Base-by-base conservation (phyloP, 1,140 invertebrate species). In the Dufourea novaeangliae region DNA sequence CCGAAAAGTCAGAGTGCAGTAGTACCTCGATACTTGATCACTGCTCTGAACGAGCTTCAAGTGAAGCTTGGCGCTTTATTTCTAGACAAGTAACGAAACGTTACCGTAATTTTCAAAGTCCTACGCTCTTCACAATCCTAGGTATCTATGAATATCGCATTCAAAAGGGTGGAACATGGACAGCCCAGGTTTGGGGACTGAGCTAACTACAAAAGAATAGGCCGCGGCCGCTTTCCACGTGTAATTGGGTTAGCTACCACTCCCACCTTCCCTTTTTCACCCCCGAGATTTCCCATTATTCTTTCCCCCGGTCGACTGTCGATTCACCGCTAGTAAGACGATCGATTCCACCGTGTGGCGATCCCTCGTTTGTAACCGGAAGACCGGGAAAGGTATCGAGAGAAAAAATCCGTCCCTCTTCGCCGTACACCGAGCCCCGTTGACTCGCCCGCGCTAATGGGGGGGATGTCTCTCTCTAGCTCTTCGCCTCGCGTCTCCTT, bases 231-330 rank as follows among this genome's bases (percentile, higher is more conserved):
- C 77, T 79, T 79, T 74, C 71, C 77, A 74, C 61, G 62, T 66
- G 62, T 79, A 79, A 79, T 79, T 74, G 62, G 77, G 77, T 79
- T 74, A 79, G 71, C 66, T 75, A 77, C 75, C 76, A 73, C 70
- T 78, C 76, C 70, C 70, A 73, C 76, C 70, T 73, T 78, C 73
- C 46, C 70, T 78, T 78, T 73, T 73, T 78, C 62, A 72, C 61
- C 67, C 61, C 39, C 67, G 57, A 71, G 75, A 70, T 78, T 78
- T 78, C 69, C 70, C 61, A 78, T 78, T 78, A 77, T 71, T 77
- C n/a, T n/a, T n/a, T n/a, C 67, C 68, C 71, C 2, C 54, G 20
- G 57, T 32, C 41, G 76, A 37, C 67, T 17, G 41, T 25, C 41
- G 57, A 78, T 78, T 41, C 41, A 20, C 61, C 41, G 41, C 57